A percentile compares a stretch with the other conserved stretches of the same genome.
These are phyloP conservation scores for Zoroaster sp. DNA, from an alignment of 53 echinoderm and acorn worm species.

Conservation along the genomic window DNA sequence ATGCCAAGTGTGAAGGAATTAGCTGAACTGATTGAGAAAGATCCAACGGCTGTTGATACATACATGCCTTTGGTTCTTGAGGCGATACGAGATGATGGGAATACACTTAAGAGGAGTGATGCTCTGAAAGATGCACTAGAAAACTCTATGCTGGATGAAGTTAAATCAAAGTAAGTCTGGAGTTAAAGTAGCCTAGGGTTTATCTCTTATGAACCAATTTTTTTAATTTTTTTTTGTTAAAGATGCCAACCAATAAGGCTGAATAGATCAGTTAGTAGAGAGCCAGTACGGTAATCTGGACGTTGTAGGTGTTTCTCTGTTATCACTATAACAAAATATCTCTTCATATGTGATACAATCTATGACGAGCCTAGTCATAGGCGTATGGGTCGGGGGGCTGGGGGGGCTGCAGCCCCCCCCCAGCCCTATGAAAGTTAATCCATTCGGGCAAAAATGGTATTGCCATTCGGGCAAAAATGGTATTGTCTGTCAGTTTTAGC, in stretches of 20 bases:
- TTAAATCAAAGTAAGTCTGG: constrained; percentile 34
- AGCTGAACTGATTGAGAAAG: constrained; percentile 5
- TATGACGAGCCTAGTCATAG: too few relatives aligned
- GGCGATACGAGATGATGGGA: constrained; percentile 30
- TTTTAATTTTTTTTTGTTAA: neutral
- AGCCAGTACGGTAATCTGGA: too few relatives aligned
- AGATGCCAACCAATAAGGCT: neutral
- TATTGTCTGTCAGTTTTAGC: too few relatives aligned
- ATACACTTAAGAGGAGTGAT: neutral
- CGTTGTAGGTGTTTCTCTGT: neutral
- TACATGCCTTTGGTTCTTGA: constrained; percentile 46
- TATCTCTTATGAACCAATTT: neutral
- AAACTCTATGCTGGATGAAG: neutral
- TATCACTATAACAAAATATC: neutral
- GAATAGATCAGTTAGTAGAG: too few relatives aligned
- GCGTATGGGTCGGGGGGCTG: too few relatives aligned
- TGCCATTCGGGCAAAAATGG: too few relatives aligned
- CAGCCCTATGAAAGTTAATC: too few relatives aligned
- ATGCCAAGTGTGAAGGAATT: constrained; percentile 15
- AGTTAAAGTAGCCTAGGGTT: neutral
- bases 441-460: too few relatives aligned
- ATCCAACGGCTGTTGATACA: constrained; percentile 34
- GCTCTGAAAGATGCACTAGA: neutral
- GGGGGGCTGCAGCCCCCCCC: too few relatives aligned
- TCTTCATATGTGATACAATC: too few relatives aligned